These are phyloP conservation scores for Oligia latruncula DNA, from an alignment of 2,888 invertebrate genomes.

Conservation along the genomic window DNA sequence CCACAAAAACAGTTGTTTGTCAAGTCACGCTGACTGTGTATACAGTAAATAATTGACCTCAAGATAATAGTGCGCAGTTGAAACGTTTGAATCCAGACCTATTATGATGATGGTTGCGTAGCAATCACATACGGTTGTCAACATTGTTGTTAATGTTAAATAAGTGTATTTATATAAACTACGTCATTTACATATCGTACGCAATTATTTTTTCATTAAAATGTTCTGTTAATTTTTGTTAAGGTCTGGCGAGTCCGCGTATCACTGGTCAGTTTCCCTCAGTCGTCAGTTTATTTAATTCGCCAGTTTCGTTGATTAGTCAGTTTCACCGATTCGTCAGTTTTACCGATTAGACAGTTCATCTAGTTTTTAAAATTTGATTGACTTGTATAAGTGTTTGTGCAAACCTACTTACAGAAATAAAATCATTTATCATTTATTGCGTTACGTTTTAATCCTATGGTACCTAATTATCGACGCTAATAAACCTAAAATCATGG, in stretches of 20 bases:
- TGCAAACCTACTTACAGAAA: too few species aligned
- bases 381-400: too few species aligned
- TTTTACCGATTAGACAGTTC: too few species aligned
- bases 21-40: slow-evolving; percentile 27
- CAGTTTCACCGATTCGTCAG: too few species aligned
- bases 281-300: too few species aligned
- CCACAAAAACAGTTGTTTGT: slow-evolving; percentile 8
- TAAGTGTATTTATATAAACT: neutral
- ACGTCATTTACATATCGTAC: neutral
- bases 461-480: too few species aligned
- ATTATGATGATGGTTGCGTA: slow-evolving; percentile 25
- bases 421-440: too few species aligned
- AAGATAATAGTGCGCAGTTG: slow-evolving; percentile 61
- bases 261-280: too few species aligned
- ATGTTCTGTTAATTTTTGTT: too few species aligned
- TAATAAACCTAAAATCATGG: neutral
- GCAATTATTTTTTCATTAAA: neutral
- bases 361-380: too few species aligned
- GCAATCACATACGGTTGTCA: slow-evolving; percentile 27
- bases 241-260: too few species aligned
- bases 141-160: neutral
- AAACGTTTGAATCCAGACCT: slow-evolving; percentile 20
- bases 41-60: slow-evolving; percentile 59
- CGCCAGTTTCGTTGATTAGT: too few species aligned
- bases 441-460: neutral